Base-by-base conservation (phyloP, 2,797 vertebrate species). In the Allobates femoralis region DNA sequence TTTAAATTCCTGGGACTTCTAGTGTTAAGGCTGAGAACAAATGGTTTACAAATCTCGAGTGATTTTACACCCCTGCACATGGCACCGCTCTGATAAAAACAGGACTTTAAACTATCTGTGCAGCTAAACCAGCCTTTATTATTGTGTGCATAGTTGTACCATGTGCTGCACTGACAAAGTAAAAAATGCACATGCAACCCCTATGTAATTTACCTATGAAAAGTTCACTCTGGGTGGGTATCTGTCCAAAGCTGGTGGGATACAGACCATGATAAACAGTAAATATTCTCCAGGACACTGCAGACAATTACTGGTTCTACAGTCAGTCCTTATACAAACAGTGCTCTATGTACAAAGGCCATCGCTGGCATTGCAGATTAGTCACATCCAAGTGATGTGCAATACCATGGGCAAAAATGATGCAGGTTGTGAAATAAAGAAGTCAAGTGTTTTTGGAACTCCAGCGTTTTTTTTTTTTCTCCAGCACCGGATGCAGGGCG, bases 81-180 rank as follows among this genome's bases (percentile, higher is more conserved):
- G 85, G 85, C 85, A 75, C 11, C 18, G 19, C 11, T 56, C 85
- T 32, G 79, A 86, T 55, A 83, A 83, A 83, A 60, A 78, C 37
- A 53, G 12, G n/a, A 15, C 50, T 86, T 34, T 86, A 81, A 81
- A 81, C 81, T 62, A 86, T 64, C 34, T 28, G 41, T 77, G 79
- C 69, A 26, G 73, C 80, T 51, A 87, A 87, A 78, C 73, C 80
- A 83, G 80, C 83, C 80, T 87, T 50, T 58, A 76, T 46, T 41
- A 77, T 11, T 46, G 7, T 7, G 41, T 46, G 41, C 41, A 46
- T 46, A 46, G 41, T 10, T 46, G 7, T 46, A 46, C 41, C 41
- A 46, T 46, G 41, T 46, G 41, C 41, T 46, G 41, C 11, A 1
- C 41, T 12, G 16, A 53, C 51, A 28, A 11, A 51, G 32, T 15